These are phyloP conservation scores for Hirtodrosophila duncani DNA, from an alignment of 2,888 invertebrate species.

Conservation along the genomic window DNA sequence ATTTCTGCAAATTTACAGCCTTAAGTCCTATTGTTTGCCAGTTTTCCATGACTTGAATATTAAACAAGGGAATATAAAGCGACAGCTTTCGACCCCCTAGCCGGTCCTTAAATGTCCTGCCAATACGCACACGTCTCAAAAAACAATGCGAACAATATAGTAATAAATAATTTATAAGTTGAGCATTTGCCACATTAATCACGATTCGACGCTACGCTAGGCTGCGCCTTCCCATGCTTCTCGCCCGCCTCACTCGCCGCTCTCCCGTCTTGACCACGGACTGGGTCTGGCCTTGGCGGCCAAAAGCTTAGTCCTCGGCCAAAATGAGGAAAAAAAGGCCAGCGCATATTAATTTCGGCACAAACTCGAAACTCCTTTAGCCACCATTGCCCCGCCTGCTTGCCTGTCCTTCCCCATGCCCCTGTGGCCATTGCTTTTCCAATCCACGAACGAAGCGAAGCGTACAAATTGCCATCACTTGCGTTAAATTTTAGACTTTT, in stretches of 20 bases:
- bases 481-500: conserved; percentile 74
- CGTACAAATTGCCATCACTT: conserved; percentile 72
- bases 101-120: conserved; percentile 57
- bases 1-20: conserved; percentile 4
- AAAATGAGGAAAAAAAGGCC: too few species aligned
- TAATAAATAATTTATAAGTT: conserved; percentile 71
- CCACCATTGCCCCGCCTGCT: background rate
- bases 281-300: too few species aligned
- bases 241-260: too few species aligned
- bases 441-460: conserved; percentile 44
- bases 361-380: conserved; percentile 23
- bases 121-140: conserved; percentile 57
- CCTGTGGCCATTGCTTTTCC: conserved; percentile 9
- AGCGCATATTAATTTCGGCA: conserved; percentile 68
- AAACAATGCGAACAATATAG: conserved; percentile 68
- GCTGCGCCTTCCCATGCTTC: too few species aligned
- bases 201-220: conserved; percentile 42
- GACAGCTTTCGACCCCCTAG: conserved; percentile 1
- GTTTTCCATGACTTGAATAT: conserved; percentile 25
- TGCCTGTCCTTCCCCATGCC: background rate
- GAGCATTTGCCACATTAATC: conserved; percentile 71
- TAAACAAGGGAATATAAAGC: conserved; percentile 8
- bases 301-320: conserved; percentile 46
- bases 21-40: too few species aligned
- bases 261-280: too few species aligned